Percentiles rank a stretch among this genome's conserved stretches.
Evolutionary conservation across 2,113 vertebrate genomes (phyloP).

Genomic region (Taurulus bubalis): DNA sequence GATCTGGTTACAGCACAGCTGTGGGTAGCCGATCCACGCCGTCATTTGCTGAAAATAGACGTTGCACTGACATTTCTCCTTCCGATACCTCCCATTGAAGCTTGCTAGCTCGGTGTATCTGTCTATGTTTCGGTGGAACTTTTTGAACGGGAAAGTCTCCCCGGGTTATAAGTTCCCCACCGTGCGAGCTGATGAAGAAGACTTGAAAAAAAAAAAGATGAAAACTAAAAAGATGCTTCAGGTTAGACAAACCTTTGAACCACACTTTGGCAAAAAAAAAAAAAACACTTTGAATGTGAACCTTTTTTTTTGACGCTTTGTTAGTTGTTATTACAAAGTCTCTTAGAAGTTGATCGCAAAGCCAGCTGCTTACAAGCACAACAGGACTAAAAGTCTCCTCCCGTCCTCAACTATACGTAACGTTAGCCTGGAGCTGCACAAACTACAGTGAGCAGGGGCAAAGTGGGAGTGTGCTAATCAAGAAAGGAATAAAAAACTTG

Average conservation of each 20-base stretch:
- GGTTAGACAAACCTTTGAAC: slow-evolving; percentile 38
- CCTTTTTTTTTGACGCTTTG: slow-evolving; percentile 37
- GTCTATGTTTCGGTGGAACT: slow-evolving; percentile 16
- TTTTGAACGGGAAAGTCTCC: slow-evolving; percentile 11
- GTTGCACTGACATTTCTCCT: slow-evolving; percentile 59
- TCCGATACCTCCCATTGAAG: slow-evolving; percentile 59
- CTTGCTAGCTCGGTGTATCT: slow-evolving; percentile 42
- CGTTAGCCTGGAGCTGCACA: slow-evolving; percentile 22
- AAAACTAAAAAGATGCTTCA: slow-evolving; percentile 19
- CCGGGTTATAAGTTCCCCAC: slow-evolving; percentile 8
- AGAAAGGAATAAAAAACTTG: slow-evolving; percentile 5
- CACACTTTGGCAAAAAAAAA: slow-evolving; percentile 19
- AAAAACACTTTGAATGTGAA: slow-evolving; percentile 62
- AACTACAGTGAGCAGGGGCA: slow-evolving; percentile 16
- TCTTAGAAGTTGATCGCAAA: slow-evolving; percentile 35
- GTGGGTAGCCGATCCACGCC: slow-evolving; percentile 29
- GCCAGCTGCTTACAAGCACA: slow-evolving; percentile 58
- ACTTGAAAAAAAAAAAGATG: slow-evolving; percentile 58
- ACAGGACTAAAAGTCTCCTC: slow-evolving; percentile 22
- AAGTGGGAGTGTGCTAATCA: slow-evolving; percentile 9
- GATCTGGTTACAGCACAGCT: slow-evolving; percentile 49
- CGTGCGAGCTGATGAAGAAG: slow-evolving; percentile 27
- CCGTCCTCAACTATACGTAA: slow-evolving; percentile 8
- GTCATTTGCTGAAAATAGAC: slow-evolving; percentile 54
- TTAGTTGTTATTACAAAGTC: slow-evolving; percentile 36